Base-by-base conservation (phyloP, 2,888 invertebrate species). In the Andrena praecox region DNA sequence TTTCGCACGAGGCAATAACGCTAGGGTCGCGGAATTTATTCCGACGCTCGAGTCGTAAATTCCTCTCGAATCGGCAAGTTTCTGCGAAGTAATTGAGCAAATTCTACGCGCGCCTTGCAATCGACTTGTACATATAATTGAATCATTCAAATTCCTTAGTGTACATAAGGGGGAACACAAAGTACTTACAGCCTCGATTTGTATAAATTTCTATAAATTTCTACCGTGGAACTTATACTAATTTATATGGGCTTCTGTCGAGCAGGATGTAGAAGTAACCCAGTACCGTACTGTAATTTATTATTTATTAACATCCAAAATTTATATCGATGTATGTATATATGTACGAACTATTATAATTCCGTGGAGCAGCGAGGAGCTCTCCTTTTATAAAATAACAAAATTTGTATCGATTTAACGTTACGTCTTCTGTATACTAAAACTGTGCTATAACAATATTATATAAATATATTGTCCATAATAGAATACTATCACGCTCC, bases 401-500 rank as follows among this genome's bases (percentile, higher is more conserved):
- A 82, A 82, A 75, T 82, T 82, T 75, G 8, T 75, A 70, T 50
- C 35, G 29, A 71, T 42, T 54, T 60, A 50, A 69, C 24, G 27
- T 66, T 74, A 50, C 48, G 64, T 74, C 64, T 48, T 48, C 60
- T 82, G 81, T 82, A 71, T 54, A 63, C 63, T 75, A 68, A 82
- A 71, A 62, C 35, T 71, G 82, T 82, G 75, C 82, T 75, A 75
- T 82, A 82, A 52, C 62, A 62, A 82, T 75, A 82, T 75, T 75
- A 60, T 60, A 81, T 67, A 82, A 82, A 82, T 72, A 82, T 75
- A 82, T 71, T 82, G 82, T 82, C 71, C 71, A 82, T 62, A 52
- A 81, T 16, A 66, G 56, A 59, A 60, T 2, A n/a, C 12, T n/a
- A 67, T 42, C 42, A 42, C 42, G 12, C 20, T 52, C 42, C 64